A percentile compares a stretch with the other conserved stretches of the same genome.
Evolutionary conservation across 2,888 invertebrate species (phyloP).

Genomic region (Polyommatus icarus): DNA sequence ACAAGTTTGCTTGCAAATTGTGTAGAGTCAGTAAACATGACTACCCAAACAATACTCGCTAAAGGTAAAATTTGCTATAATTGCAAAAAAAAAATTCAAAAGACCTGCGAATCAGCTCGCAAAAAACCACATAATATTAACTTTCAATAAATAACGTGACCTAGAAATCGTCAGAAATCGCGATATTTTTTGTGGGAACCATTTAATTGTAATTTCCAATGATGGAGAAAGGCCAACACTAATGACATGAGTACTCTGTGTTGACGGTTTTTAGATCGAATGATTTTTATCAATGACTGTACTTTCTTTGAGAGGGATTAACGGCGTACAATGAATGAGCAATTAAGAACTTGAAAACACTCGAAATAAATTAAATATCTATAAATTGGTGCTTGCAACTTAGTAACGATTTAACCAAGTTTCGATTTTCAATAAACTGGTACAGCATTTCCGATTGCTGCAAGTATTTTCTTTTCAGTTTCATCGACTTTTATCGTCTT

Average conservation of each 20-base stretch:
- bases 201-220: conserved; percentile 14
- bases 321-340: conserved; percentile 26
- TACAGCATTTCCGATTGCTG: too few species aligned
- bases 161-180: conserved; percentile 15
- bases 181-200: conserved; percentile 12
- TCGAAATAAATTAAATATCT: background rate
- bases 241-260: background rate
- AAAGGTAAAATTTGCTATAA: background rate
- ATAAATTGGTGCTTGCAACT: background rate
- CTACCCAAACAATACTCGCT: background rate
- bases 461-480: background rate
- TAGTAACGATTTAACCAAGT: background rate
- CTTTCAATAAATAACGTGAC: conserved; percentile 18
- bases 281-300: conserved; percentile 14
- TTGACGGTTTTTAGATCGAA: conserved; percentile 10
- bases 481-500: too few species aligned
- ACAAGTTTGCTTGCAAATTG: conserved; percentile 3
- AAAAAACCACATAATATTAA: conserved; percentile 6
- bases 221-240: conserved; percentile 9
- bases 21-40: background rate
- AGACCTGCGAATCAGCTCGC: background rate
- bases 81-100: background rate
- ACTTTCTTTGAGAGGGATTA: conserved; percentile 30
- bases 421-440: background rate
- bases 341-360: background rate